Conservation (phyloP, 1,140 invertebrate species). For the Cephus cinctus region DNA sequence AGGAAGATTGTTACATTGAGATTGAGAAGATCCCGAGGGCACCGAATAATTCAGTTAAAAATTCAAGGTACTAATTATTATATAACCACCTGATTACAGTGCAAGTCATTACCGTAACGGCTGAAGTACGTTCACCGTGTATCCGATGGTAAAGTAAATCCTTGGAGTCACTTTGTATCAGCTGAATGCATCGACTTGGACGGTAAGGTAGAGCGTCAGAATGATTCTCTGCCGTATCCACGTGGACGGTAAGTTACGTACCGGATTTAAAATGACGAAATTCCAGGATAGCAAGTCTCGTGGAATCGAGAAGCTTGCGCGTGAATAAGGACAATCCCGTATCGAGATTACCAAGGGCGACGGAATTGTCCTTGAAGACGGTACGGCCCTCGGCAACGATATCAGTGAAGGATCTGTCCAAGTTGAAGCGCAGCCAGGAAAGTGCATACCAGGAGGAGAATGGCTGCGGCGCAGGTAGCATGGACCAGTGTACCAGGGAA, state of each 20-base stretch:
- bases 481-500: constrained; percentile 10
- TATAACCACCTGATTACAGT: no score
- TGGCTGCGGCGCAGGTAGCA: neutral
- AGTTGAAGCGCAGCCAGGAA: neutral
- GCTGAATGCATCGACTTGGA: no score
- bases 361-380: constrained; percentile 9
- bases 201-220: no score
- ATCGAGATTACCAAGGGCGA: constrained; percentile 17
- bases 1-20: constrained; percentile 16
- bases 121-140: no score
- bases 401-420: neutral
- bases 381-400: neutral
- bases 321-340: neutral
- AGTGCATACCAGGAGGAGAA: neutral
- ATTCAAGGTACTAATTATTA: neutral
- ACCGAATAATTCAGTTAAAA: neutral
- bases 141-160: no score
- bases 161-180: no score
- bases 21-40: constrained; percentile 12
- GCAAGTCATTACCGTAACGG: no score
- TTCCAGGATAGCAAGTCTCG: no score
- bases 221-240: no score
- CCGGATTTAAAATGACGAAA: no score
- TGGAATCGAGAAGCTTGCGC: no score
- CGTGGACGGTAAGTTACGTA: no score